A percentile compares a stretch with the other conserved stretches of the same genome.
These are phyloP conservation scores for Choristoneura fumiferana DNA, from an alignment of 1,140 invertebrate species.

Conservation along the genomic window DNA sequence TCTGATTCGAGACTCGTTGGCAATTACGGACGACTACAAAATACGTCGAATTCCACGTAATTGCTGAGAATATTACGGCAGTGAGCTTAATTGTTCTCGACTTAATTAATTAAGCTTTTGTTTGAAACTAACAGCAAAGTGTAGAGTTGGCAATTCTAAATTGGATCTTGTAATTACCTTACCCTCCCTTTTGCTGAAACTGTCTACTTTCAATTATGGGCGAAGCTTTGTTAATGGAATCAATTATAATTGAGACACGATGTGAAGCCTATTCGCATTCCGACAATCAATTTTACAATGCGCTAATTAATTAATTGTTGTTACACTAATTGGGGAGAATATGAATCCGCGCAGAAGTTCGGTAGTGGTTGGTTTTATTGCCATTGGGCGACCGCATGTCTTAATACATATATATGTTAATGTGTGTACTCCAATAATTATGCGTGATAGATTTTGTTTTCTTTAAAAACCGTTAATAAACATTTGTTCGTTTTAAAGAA, in stretches of 20 bases:
- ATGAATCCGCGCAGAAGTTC: conserved; percentile 26
- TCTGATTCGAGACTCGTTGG: conserved; percentile 68
- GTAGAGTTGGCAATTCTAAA: conserved; percentile 78
- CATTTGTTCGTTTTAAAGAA: too few relatives aligned
- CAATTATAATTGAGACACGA: conserved; percentile 73
- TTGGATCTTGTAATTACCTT: conserved; percentile 78
- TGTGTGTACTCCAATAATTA: too few relatives aligned
- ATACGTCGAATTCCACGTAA: conserved; percentile 75
- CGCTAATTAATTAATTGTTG: conserved; percentile 42
- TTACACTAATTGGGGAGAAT: conserved; percentile 22
- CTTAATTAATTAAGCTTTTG: conserved; percentile 79
- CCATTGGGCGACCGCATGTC: too few relatives aligned
- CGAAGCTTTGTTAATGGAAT: conserved; percentile 73
- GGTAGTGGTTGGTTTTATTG: conserved; percentile 19
- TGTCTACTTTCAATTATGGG: conserved; percentile 76
- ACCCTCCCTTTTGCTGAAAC: conserved; percentile 71
- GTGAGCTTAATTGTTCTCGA: conserved; percentile 77
- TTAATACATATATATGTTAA: too few relatives aligned
- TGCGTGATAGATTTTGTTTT: too few relatives aligned
- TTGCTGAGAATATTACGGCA: conserved; percentile 77
- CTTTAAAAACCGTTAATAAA: too few relatives aligned
- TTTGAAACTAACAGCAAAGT: conserved; percentile 78
- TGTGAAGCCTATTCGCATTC: conserved; percentile 51
- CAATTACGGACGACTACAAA: conserved; percentile 72
- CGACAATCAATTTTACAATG: conserved; percentile 39